A percentile compares a stretch with the other conserved stretches of the same genome.
Conservation (phyloP, 2,797 vertebrate species). For the Hyperoplus lanceolatus region DNA sequence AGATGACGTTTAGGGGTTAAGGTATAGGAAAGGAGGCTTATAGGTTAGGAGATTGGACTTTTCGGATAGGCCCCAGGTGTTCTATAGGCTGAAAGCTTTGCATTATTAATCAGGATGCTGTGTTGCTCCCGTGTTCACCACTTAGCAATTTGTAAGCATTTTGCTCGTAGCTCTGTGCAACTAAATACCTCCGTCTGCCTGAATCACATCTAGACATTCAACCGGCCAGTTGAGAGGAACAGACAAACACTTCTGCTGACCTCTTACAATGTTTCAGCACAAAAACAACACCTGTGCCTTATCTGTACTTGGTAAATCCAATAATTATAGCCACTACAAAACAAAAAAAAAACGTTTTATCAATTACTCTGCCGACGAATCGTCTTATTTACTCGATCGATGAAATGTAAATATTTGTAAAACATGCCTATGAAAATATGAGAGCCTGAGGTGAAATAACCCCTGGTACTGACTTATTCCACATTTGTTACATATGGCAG, state of each 20-base stretch:
- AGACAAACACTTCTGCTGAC: constrained; percentile 21
- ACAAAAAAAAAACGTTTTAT: too few relatives aligned
- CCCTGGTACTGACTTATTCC: not conserved
- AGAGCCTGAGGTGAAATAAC: not conserved
- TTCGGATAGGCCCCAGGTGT: too few relatives aligned
- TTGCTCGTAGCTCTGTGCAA: constrained; percentile 72
- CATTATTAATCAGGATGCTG: constrained; percentile 76
- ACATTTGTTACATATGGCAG: not conserved
- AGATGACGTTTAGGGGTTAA: too few relatives aligned
- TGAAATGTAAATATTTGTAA: not conserved
- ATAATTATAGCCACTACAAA: too few relatives aligned
- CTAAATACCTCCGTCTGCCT: constrained; percentile 59
- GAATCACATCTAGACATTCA: constrained; percentile 51
- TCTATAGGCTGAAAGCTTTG: constrained; percentile 63
- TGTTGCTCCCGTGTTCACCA: constrained; percentile 70
- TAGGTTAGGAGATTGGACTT: too few relatives aligned
- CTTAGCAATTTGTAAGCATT: constrained; percentile 80
- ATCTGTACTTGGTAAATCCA: not conserved
- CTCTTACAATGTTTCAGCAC: not conserved
- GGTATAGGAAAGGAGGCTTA: too few relatives aligned
- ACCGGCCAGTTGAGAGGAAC: constrained; percentile 30
- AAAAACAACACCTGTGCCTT: not conserved
- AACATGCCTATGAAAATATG: not conserved
- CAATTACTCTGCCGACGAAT: not conserved
- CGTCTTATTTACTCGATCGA: not conserved